phyloP scores from a whole-genome alignment of 2,888 invertebrate species.

The Ormyrus pomaceus region DNA sequence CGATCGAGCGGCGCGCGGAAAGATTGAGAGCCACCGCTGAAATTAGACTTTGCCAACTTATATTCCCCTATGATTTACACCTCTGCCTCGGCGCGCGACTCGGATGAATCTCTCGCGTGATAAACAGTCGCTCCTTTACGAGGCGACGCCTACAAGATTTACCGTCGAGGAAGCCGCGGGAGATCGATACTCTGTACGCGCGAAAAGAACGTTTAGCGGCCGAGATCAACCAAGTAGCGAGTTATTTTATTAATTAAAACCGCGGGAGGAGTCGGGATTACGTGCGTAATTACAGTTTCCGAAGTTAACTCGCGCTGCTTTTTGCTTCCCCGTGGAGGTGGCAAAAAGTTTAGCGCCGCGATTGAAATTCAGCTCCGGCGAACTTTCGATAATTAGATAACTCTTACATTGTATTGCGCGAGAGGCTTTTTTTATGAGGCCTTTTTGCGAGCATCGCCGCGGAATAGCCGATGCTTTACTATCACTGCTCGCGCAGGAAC shows the following conservation, averaged over 20 bases:
- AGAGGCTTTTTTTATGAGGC: constrained; percentile 16
- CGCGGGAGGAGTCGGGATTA: too few relatives aligned
- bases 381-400: constrained; percentile 30
- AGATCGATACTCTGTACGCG: too few relatives aligned
- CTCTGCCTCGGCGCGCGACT: background rate
- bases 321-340: background rate
- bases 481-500: constrained; percentile 15
- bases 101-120: constrained; percentile 39
- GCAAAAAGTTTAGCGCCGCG: background rate
- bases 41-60: too few relatives aligned
- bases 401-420: background rate
- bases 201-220: too few relatives aligned
- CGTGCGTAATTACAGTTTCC: background rate
- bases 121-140: constrained; percentile 24
- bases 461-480: constrained; percentile 13
- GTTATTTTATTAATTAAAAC: too few relatives aligned
- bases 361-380: background rate
- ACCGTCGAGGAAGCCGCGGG: background rate
- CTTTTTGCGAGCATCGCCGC: constrained; percentile 21
- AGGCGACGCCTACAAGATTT: constrained; percentile 28
- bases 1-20: too few relatives aligned
- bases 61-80: too few relatives aligned
- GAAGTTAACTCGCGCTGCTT: background rate
- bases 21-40: too few relatives aligned
- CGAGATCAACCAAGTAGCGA: too few relatives aligned